phyloP scores from a whole-genome alignment of 2,888 invertebrate species.

The Drosophila percnosoma region DNA sequence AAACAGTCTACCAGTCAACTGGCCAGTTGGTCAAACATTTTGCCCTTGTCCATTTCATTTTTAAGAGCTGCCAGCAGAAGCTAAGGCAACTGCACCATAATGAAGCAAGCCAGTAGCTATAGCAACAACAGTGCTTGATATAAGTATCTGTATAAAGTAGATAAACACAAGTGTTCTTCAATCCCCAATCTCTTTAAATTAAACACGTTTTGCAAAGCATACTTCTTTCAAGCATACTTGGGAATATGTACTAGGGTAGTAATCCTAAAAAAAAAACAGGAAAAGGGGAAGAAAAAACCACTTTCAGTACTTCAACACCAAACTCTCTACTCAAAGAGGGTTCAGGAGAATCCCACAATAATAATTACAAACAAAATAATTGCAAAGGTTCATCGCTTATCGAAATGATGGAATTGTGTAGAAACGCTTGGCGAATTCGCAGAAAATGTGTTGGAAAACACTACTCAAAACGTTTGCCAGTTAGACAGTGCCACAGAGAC shows the following conservation, averaged over 20 bases:
- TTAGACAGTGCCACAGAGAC: conserved; percentile 1
- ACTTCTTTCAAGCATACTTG: conserved; percentile 8
- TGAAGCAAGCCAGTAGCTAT: conserved; percentile 48
- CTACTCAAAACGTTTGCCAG: neutral
- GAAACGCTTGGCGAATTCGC: neutral
- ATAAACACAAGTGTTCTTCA: conserved; percentile 26
- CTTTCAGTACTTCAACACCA: neutral
- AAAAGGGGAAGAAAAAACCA: neutral
- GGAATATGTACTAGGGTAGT: neutral
- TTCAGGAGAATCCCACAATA: neutral
- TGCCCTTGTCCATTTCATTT: conserved; percentile 2
- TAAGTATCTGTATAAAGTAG: conserved; percentile 36
- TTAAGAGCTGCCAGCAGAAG: neutral
- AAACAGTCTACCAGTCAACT: conserved; percentile 50
- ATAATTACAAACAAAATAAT: neutral
- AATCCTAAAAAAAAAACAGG: neutral
- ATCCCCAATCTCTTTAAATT: conserved; percentile 15
- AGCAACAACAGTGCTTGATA: conserved; percentile 17
- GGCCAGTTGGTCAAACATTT: conserved; percentile 31
- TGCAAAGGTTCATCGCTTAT: neutral
- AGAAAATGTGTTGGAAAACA: neutral
- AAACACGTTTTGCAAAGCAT: conserved; percentile 1
- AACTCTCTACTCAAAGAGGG: neutral
- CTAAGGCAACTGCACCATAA: conserved; percentile 52
- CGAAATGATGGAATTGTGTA: neutral